Conservation (phyloP, 2,888 invertebrate genomes). For the Drosophila mulleri region DNA sequence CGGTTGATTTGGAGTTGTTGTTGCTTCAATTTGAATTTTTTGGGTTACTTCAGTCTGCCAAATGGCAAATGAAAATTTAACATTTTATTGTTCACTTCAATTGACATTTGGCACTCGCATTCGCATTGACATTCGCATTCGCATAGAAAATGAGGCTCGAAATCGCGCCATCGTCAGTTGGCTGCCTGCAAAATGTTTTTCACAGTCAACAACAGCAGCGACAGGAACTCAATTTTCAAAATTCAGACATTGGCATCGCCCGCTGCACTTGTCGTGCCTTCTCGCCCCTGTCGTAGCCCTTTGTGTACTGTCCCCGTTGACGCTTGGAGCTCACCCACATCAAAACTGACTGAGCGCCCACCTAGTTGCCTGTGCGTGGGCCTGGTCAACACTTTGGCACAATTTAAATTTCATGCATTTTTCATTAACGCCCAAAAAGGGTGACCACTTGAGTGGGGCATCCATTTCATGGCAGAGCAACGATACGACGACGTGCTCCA, state of each 20-base stretch:
- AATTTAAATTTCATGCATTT: constrained; percentile 84
- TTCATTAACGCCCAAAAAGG: constrained; percentile 76
- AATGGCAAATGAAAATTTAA: constrained; percentile 68
- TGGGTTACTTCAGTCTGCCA: constrained; percentile 16
- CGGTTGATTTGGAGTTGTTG: not conserved
- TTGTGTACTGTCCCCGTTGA: constrained; percentile 11
- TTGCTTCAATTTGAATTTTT: constrained; percentile 5
- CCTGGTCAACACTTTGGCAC: constrained; percentile 69
- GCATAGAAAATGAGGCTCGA: constrained; percentile 76
- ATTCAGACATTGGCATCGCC: constrained; percentile 60
- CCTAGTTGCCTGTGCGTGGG: not conserved
- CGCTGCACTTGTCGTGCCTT: constrained; percentile 47
- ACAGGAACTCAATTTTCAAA: constrained; percentile 42
- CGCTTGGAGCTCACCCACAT: constrained; percentile 37
- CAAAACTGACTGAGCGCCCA: constrained; percentile 4
- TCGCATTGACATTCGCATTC: constrained; percentile 75
- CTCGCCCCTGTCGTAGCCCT: not conserved
- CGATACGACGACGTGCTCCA: constrained; percentile 29
- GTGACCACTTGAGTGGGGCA: constrained; percentile 51
- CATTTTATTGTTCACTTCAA: constrained; percentile 79
- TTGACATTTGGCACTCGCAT: constrained; percentile 76
- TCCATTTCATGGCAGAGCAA: constrained; percentile 42
- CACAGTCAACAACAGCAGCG: constrained; percentile 19
- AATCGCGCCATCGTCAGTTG: constrained; percentile 45
- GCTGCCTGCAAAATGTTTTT: constrained; percentile 36